Evolutionary conservation across 2,888 invertebrate species (phyloP), one percentile per base, ranked within the genome.

Genomic region (Pheosia gnoma): DNA sequence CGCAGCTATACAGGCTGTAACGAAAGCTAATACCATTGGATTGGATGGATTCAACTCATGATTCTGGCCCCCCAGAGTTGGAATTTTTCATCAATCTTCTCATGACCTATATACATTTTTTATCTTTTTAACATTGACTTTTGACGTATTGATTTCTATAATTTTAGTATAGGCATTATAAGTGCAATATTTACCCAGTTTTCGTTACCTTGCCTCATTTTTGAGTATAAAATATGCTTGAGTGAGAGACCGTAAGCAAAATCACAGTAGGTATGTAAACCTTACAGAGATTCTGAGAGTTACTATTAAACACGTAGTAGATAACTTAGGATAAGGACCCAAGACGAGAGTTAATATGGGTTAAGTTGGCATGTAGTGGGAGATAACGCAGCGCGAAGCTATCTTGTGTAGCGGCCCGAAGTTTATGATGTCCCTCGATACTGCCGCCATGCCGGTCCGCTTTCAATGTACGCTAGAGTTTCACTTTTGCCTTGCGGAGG

Each of bases 401-500:
- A 53, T 53, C 38, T 9, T 53, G 53, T 53, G 36, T 53, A 53
- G 36, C 37, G 11, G 37, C 53, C 53, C 53, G 37, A 25, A 37
- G 37, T 53, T 53, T 53, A 53, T 53, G 37, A 53, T 37, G 51
- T 25, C 51, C 25, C 51, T 51, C 25, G 51, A 51, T 51, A 25
- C 13, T 25, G 66, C 56, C 25, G 25, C 25, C 25, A 25, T 25
- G 25, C 25, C 71, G 66, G 68, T 69, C 68, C 68, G 74, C 72
- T 75, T 75, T 82, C 76, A 82, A 81, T 51, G 25, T 51, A 51
- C n/a, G 25, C 8, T 51, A 25, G 25, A 25, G 51, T 51, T 51
- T 25, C 13, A 51, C 8, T 51, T 25, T 51, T n/a, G 13, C 51
- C n/a, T n/a, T 47, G 11, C 11, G 2, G n/a, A n/a, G 47, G 47